These are phyloP conservation scores for Hypsibius dujardini DNA, from an alignment of 1,140 invertebrate genomes.

Conservation along the genomic window DNA sequence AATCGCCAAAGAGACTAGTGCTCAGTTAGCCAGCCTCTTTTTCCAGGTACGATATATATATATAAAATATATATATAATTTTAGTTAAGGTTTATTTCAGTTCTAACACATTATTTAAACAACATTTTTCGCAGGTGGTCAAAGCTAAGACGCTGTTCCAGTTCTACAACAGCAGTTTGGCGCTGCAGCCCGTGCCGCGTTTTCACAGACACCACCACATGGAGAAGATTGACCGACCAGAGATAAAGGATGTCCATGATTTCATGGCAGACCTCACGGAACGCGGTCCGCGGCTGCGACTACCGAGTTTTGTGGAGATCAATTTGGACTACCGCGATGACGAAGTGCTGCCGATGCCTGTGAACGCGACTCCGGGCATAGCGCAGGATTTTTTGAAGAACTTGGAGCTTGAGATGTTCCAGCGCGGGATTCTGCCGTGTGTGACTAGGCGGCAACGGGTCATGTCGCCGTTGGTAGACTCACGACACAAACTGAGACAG, in stretches of 20 bases:
- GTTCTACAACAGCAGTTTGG: background rate
- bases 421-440: background rate
- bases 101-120: too few relatives aligned
- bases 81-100: too few relatives aligned
- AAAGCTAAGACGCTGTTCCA: slow-evolving; percentile 3
- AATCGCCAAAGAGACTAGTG: background rate
- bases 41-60: background rate
- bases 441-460: background rate
- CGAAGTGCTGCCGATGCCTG: background rate
- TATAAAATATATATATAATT: too few relatives aligned
- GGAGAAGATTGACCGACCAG: background rate
- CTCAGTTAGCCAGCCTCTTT: background rate
- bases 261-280: background rate
- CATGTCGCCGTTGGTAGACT: background rate
- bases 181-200: background rate
- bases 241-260: background rate
- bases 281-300: background rate
- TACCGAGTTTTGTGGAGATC: too few relatives aligned
- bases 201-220: background rate
- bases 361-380: background rate
- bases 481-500: background rate
- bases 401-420: background rate
- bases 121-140: background rate
- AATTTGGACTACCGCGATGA: too few relatives aligned
- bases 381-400: background rate